Conservation (phyloP, 30 jellyfish, hydroid and myxozoan genomes). For the Aurelia sp. region DNA sequence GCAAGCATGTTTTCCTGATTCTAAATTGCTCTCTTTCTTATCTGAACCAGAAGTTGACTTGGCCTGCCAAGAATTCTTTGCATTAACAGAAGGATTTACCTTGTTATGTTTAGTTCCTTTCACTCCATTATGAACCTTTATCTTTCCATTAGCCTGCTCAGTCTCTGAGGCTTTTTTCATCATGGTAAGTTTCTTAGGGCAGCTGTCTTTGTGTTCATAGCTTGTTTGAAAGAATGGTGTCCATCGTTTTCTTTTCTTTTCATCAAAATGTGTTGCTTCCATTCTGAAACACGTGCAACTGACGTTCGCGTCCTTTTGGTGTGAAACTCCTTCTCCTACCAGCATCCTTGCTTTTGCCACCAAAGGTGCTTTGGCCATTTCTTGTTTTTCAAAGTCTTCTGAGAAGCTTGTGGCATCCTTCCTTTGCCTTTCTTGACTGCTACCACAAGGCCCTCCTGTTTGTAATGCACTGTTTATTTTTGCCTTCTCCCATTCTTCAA, state of each 20-base stretch:
- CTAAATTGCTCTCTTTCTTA: not conserved
- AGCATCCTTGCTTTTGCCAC: not conserved
- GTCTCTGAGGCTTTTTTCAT: not conserved
- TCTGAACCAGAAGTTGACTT: not conserved
- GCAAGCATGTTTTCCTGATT: not conserved
- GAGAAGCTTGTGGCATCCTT: not conserved
- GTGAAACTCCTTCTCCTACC: not conserved
- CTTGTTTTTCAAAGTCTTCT: not conserved
- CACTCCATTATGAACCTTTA: not conserved
- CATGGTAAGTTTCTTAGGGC: not conserved
- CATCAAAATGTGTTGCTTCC: not conserved
- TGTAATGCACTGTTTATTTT: not conserved
- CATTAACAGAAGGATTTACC: not conserved
- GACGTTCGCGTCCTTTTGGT: not conserved
- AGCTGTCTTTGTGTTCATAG: not conserved
- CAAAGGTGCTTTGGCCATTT: not conserved
- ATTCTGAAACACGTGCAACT: not conserved
- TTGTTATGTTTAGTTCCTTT: not conserved
- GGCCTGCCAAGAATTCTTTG: not conserved
- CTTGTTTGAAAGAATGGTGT: constrained; percentile 41
- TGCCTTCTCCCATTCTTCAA: constrained; percentile 59
- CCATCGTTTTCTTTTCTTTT: constrained; percentile 23
- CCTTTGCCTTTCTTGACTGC: not conserved
- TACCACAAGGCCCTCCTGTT: not conserved
- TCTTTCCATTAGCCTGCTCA: not conserved